phyloP scores from a whole-genome alignment of 1,140 invertebrate species.

The Temnothorax curvispinosus region DNA sequence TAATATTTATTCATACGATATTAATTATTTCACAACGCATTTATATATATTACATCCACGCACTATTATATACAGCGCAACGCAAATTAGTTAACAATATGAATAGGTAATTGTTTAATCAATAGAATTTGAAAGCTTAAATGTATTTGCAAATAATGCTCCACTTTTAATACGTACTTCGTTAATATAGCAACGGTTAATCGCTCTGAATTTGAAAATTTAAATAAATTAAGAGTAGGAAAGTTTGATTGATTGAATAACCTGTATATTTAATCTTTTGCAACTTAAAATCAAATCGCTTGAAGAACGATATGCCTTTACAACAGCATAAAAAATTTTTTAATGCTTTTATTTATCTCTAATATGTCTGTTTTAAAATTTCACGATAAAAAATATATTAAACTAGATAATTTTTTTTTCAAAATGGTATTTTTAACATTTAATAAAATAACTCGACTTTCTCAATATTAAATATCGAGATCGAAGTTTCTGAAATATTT shows the following conservation, averaged over 20 bases:
- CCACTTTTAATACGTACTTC: neutral
- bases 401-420: neutral
- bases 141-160: neutral
- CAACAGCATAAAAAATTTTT: neutral
- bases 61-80: too few species aligned
- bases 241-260: neutral
- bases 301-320: neutral
- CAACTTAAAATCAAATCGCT: neutral
- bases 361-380: neutral
- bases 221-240: neutral
- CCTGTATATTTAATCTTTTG: neutral
- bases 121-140: neutral
- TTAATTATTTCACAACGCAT: constrained; percentile 30
- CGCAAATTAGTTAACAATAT: neutral
- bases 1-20: neutral
- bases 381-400: neutral
- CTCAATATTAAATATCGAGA: neutral
- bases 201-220: neutral
- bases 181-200: neutral
- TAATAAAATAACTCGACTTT: neutral
- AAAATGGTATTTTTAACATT: neutral
- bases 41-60: neutral
- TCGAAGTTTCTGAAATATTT: neutral
- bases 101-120: neutral
- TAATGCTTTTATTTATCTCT: neutral